Evolutionary conservation across 1,140 invertebrate species (phyloP).

Genomic region (Copidosoma floridanum): DNA sequence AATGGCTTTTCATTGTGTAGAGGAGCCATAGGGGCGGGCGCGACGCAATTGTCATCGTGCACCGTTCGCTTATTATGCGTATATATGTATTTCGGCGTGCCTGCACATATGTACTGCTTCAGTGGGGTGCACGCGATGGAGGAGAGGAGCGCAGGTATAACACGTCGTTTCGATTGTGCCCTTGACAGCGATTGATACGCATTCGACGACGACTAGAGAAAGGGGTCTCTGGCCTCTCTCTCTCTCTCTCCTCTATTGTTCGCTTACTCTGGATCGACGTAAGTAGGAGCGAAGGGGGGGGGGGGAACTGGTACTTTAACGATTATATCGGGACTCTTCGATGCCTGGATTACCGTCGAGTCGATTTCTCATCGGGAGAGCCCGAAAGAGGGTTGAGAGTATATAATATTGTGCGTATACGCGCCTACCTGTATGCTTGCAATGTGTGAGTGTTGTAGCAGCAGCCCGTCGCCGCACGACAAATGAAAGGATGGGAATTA

Average conservation of each 20-base stretch:
- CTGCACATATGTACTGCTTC: background rate
- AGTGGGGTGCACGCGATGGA: background rate
- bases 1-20: slow-evolving; percentile 29
- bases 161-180: slow-evolving; percentile 36
- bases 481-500: slow-evolving; percentile 12
- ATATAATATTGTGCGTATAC: background rate
- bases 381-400: slow-evolving; percentile 13
- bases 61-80: background rate
- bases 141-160: slow-evolving; percentile 36
- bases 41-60: slow-evolving; percentile 32
- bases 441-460: too few relatives aligned
- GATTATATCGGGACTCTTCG: slow-evolving; percentile 24
- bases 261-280: background rate
- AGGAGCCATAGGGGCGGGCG: background rate
- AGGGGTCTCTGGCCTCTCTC: background rate
- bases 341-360: slow-evolving; percentile 22
- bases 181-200: slow-evolving; percentile 43
- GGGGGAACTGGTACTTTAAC: slow-evolving; percentile 25
- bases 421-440: background rate
- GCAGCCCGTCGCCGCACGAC: background rate
- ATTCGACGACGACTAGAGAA: slow-evolving; percentile 25
- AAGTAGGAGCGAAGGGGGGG: background rate
- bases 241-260: slow-evolving; percentile 24
- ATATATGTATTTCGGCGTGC: background rate
- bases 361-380: slow-evolving; percentile 35